phyloP scores from a whole-genome alignment of 2,113 vertebrate genomes.

The Psammodynastes pulverulentus region DNA sequence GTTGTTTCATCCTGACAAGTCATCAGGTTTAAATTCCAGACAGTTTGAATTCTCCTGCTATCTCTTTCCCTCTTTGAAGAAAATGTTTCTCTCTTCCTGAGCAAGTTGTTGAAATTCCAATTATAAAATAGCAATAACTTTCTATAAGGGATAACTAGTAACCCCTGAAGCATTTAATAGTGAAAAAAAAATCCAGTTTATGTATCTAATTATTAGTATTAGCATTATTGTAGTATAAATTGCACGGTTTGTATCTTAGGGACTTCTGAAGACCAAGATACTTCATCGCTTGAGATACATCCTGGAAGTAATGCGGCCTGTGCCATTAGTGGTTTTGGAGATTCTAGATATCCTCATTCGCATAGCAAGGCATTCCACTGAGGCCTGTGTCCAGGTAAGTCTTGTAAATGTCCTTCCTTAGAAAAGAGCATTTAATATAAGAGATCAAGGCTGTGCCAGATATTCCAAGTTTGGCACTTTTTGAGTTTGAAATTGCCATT shows the following conservation, averaged over 20 bases:
- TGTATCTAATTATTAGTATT: not conserved
- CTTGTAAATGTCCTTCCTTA: not conserved
- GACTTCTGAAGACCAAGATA: constrained; percentile 87
- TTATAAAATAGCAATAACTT: not conserved
- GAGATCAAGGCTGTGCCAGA: not conserved
- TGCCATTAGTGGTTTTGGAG: constrained; percentile 79
- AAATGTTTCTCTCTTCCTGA: not conserved
- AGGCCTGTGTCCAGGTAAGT: constrained; percentile 80
- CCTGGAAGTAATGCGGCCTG: constrained; percentile 85
- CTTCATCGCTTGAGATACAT: constrained; percentile 90
- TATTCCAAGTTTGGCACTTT: not conserved
- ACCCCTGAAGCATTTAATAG: not conserved
- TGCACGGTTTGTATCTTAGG: constrained; percentile 66
- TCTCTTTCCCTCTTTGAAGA: rapidly evolving
- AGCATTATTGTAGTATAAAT: not conserved
- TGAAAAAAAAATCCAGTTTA: not conserved
- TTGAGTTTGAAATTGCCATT: not conserved
- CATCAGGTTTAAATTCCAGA: not conserved
- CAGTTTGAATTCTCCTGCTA: not conserved
- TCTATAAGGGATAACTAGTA: constrained; percentile 3
- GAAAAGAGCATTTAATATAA: not conserved
- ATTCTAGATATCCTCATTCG: constrained; percentile 84
- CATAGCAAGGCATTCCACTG: constrained; percentile 83
- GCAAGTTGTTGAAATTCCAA: not conserved
- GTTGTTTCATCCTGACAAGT: not conserved